Evolutionary conservation across 2,113 vertebrate genomes (phyloP), one percentile per base, ranked within the genome.

Genomic region (Poeciliopsis occidentalis): DNA sequence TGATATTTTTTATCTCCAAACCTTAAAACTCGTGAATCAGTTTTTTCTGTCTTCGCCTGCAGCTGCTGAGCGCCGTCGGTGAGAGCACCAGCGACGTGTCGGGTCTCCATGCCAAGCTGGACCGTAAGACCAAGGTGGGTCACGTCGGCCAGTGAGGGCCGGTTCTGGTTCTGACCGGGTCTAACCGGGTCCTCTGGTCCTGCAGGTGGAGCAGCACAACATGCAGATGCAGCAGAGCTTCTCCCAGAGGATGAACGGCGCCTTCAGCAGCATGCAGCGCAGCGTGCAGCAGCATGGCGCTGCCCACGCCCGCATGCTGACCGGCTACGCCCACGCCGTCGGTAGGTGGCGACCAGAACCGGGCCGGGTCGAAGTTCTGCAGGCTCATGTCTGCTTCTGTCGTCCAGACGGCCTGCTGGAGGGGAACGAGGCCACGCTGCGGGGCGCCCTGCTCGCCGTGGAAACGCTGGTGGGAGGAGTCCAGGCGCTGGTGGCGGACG

Each of bases 81-180:
- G 93, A 93, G 91, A 97, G 95, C 78, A 96, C 97, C 64, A 88
- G 90, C 15, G 96, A 97, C 73, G 95, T 98, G 12, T 95, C 91
- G 31, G 95, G 96, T 41, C 96, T 99, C 29, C 97, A 98, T 31
- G 95, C 93, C 0, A 99, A 99, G 80, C 92, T 99, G 93, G 95
- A 97, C 84, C 89, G 97, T 31, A 98, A 97, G 91, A 95, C 85
- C 12, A 94, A 92, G 62, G 92, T 93, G 47, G 51, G 8, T 0
- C 24, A 2, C 0, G 44, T 19, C 1, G 13, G 34, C 10, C 10
- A 11, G 34, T 12, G 34, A 37, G 34, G 11, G 34, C 8, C 2
- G 34, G 34, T 37, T 37, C 34, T 37, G 34, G 34, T 37, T 37
- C 34, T 37, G 34, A 12, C 34, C 34, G 34, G 39, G 39, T 13